phyloP scores from a whole-genome alignment of 2,888 invertebrate genomes.

The Aquatica leii region DNA sequence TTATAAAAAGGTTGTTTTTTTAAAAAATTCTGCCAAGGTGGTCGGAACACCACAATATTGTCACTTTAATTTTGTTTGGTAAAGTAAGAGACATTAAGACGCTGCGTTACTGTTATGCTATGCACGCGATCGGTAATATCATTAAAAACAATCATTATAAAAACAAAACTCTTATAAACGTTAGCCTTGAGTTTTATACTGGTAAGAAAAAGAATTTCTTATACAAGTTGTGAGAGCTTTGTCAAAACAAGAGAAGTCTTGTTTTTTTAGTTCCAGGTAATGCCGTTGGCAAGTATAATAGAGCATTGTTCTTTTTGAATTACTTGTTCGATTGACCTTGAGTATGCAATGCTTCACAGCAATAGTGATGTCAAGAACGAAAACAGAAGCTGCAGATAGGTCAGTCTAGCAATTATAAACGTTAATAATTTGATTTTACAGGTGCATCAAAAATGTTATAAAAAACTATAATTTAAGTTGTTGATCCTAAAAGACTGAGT shows the following conservation, averaged over 20 bases:
- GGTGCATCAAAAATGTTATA: too few species aligned
- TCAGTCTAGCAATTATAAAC: too few species aligned
- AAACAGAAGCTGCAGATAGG: conserved; percentile 25
- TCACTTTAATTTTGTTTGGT: too few species aligned
- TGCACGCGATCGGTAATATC: conserved; percentile 32
- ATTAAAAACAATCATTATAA: conserved; percentile 31
- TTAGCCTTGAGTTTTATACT: conserved; percentile 26
- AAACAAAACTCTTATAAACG: conserved; percentile 26
- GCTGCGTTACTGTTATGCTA: conserved; percentile 36
- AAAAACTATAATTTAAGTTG: too few species aligned
- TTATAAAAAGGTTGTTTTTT: too few species aligned
- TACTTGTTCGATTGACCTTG: conserved; percentile 50
- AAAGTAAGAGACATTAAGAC: conserved; percentile 26
- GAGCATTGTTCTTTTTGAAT: conserved; percentile 53
- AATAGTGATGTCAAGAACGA: conserved; percentile 20
- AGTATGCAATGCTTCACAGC: conserved; percentile 38
- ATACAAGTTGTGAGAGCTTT: conserved; percentile 33
- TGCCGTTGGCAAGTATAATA: conserved; percentile 47
- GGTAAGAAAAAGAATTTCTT: conserved; percentile 25
- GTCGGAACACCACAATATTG: too few species aligned
- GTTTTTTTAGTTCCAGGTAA: conserved; percentile 36
- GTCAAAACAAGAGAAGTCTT: conserved; percentile 36
- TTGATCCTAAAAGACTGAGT: too few species aligned
- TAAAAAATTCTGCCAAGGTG: too few species aligned
- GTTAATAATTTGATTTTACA: too few species aligned